Evolutionary conservation across 2,888 invertebrate species (phyloP).

Genomic region (Eilema griseolum): DNA sequence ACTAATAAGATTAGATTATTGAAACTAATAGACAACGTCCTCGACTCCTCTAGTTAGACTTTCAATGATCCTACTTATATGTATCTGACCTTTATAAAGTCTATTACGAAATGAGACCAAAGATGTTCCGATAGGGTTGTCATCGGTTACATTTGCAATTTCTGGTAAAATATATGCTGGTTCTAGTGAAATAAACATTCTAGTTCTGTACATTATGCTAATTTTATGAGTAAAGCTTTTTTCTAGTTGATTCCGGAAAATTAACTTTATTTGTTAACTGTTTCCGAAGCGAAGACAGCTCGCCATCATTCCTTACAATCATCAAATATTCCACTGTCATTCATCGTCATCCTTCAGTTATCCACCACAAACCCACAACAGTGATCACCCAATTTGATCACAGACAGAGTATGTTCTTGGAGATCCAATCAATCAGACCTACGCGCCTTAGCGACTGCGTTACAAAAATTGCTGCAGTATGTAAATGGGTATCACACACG

Average conservation of each 20-base stretch:
- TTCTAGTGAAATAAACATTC: not conserved
- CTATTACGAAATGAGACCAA: conserved; percentile 16
- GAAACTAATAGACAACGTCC: conserved; percentile 25
- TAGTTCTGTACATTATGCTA: too few relatives aligned
- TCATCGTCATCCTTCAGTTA: too few relatives aligned
- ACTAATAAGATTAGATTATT: conserved; percentile 30
- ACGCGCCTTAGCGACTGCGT: too few relatives aligned
- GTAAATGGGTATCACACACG: too few relatives aligned
- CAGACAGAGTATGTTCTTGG: not conserved
- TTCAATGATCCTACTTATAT: conserved; percentile 29
- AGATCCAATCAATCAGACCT: not conserved
- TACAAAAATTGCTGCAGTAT: too few relatives aligned
- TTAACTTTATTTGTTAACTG: not conserved
- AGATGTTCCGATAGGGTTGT: conserved; percentile 9
- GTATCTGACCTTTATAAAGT: conserved; percentile 23
- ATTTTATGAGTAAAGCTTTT: too few relatives aligned
- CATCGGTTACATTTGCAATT: not conserved
- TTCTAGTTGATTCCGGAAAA: not conserved
- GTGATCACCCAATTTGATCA: not conserved
- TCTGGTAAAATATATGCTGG: too few relatives aligned
- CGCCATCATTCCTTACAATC: too few relatives aligned
- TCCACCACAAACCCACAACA: too few relatives aligned
- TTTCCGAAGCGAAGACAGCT: not conserved
- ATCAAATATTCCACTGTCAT: too few relatives aligned
- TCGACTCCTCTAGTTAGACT: conserved; percentile 13